Evolutionary conservation across 1,140 invertebrate genomes (phyloP), one percentile per base, ranked within the genome.

Genomic region (Pseudomyrmex cubaensis): DNA sequence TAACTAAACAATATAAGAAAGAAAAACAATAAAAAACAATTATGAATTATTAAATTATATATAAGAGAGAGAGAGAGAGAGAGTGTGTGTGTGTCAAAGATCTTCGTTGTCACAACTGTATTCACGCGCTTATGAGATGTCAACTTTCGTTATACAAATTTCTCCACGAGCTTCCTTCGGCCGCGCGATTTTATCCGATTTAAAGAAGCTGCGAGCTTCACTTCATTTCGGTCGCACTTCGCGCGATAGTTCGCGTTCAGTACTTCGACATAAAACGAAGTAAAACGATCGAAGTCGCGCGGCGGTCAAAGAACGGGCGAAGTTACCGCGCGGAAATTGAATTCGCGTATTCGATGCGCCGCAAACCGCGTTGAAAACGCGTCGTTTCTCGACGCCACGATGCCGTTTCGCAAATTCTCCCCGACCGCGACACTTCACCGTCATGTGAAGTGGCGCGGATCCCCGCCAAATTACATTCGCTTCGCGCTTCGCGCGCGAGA

Each of bases 381-480:
- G 22, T 54, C 76, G 76, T 62, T 70, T 50, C 76, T 59, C 56
- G 80, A 78, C 59, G 50, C 46, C 66, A 20, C 56, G 80, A 67
- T 52, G 66, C 52, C 83, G 75, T 80, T 62, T 82, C 80, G 62
- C 61, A 82, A 67, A 80, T 62, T 82, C 77, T 66, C 57, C 35
- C 35, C 61, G 25, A 48, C 25, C 64, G 57, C 44, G 50, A 52
- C 64, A 61, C 57, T 75, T 84, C 64, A 64, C 54, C 67, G 73
- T 57, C 75, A 64, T 54, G 82, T 56, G 59, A 46, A 86, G 77
- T 86, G 66, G 85, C 84, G 52, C 64, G 78, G 35, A 80, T 72
- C 70, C 80, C 50, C 61, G 67, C 52, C 35, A 66, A 86, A 83
- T 86, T 86, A 64, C 59, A 70, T 67, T 74, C 85, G 85, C 64